A percentile compares a stretch with the other conserved stretches of the same genome.
Evolutionary conservation across 2,797 vertebrate genomes (phyloP).

Genomic region (Sitta carolinensis): DNA sequence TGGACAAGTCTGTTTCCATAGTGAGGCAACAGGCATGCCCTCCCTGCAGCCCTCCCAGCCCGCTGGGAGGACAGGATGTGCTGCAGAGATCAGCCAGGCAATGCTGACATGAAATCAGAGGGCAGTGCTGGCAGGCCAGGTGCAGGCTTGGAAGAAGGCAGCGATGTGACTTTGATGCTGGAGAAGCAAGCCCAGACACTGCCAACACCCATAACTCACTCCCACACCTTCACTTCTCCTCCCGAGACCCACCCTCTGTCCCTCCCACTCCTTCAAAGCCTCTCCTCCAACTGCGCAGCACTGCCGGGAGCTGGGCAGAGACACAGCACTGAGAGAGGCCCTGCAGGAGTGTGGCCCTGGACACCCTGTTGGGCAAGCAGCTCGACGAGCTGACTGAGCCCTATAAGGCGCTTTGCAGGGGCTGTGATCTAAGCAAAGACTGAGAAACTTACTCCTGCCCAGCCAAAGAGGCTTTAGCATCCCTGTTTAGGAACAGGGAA

Average conservation of each 20-base stretch:
- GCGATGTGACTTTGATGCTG: fast-evolving
- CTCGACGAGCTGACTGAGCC: background rate
- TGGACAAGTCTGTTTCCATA: background rate
- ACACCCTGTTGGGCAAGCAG: background rate
- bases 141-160: background rate
- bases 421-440: background rate
- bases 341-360: background rate
- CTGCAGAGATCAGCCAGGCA: background rate
- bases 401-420: background rate
- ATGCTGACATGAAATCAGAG: background rate
- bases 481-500: background rate
- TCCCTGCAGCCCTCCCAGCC: background rate
- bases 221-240: background rate
- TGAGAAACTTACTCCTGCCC: background rate
- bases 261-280: background rate
- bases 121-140: fast-evolving
- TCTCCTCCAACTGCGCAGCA: fast-evolving
- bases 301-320: background rate
- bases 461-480: background rate
- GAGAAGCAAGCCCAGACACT: background rate
- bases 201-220: background rate
- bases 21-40: fast-evolving
- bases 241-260: background rate
- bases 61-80: background rate
- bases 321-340: background rate